Evolutionary conservation across 1,140 invertebrate species (phyloP).

Genomic region (Galleria mellonella): DNA sequence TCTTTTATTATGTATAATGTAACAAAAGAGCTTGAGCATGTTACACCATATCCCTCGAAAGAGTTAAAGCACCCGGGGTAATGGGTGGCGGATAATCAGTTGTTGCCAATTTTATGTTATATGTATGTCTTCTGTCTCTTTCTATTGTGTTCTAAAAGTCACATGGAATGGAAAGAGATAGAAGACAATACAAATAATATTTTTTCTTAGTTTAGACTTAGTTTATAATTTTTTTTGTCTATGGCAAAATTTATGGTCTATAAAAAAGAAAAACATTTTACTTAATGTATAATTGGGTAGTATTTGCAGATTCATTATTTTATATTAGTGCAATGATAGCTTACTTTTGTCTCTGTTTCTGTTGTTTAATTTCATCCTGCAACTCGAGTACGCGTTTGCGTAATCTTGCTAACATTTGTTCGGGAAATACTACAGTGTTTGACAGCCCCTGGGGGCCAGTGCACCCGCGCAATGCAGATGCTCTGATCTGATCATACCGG

Average conservation of each 20-base stretch:
- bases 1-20: neutral
- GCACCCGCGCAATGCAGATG: constrained; percentile 39
- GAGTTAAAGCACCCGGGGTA: neutral
- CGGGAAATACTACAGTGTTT: constrained; percentile 50
- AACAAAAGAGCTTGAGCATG: neutral
- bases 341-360: constrained; percentile 52
- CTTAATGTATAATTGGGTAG: too few relatives aligned
- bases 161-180: too few relatives aligned
- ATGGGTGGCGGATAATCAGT: neutral
- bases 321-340: neutral
- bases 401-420: constrained; percentile 34
- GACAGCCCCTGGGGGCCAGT: constrained; percentile 45
- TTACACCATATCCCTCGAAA: neutral
- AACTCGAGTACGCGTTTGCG: constrained; percentile 46
- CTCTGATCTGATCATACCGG: constrained; percentile 53
- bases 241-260: too few relatives aligned
- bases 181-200: too few relatives aligned
- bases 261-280: too few relatives aligned
- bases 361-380: constrained; percentile 53
- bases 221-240: too few relatives aligned
- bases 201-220: too few relatives aligned
- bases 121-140: too few relatives aligned
- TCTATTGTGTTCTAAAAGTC: too few relatives aligned
- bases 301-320: too few relatives aligned
- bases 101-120: too few relatives aligned